These are phyloP conservation scores for Planococcus citri DNA, from an alignment of 1,140 invertebrate species.

Conservation along the genomic window DNA sequence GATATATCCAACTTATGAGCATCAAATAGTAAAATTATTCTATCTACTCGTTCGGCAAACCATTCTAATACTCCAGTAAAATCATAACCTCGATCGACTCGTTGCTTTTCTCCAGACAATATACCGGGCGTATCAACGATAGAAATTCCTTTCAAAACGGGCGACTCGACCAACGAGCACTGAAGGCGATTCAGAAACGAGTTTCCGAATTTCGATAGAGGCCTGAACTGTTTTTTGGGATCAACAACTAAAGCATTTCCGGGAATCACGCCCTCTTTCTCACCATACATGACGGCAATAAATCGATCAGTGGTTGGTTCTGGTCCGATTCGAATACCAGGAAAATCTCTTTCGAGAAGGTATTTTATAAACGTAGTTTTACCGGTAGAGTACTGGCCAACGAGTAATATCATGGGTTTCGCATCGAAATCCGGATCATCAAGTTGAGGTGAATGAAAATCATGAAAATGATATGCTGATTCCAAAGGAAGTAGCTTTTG, in stretches of 20 bases:
- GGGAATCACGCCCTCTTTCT: constrained; percentile 50
- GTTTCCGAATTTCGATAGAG: constrained; percentile 54
- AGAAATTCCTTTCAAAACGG: constrained; percentile 81
- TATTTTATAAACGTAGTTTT: constrained; percentile 63
- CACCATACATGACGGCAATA: constrained; percentile 53
- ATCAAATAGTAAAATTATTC: constrained; percentile 60
- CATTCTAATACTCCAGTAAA: constrained; percentile 59
- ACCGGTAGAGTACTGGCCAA: constrained; percentile 63
- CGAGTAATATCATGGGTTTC: constrained; percentile 57
- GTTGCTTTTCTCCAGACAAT: constrained; percentile 83
- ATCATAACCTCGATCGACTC: constrained; percentile 89
- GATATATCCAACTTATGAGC: constrained; percentile 66
- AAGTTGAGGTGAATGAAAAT: constrained; percentile 56
- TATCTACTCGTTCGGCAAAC: constrained; percentile 60
- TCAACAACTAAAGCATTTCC: constrained; percentile 63
- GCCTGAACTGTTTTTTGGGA: constrained; percentile 53
- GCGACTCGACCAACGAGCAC: constrained; percentile 72
- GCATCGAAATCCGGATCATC: constrained; percentile 64
- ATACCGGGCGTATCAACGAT: constrained; percentile 96
- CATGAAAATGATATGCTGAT: constrained; percentile 55
- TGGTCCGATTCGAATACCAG: constrained; percentile 48
- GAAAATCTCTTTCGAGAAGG: constrained; percentile 49
- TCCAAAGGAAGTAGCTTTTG: constrained; percentile 53
- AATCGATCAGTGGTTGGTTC: constrained; percentile 59
- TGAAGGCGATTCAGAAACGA: constrained; percentile 71